These are phyloP conservation scores for Neodiprion virginianus DNA, from an alignment of 1,140 invertebrate species.

Conservation along the genomic window DNA sequence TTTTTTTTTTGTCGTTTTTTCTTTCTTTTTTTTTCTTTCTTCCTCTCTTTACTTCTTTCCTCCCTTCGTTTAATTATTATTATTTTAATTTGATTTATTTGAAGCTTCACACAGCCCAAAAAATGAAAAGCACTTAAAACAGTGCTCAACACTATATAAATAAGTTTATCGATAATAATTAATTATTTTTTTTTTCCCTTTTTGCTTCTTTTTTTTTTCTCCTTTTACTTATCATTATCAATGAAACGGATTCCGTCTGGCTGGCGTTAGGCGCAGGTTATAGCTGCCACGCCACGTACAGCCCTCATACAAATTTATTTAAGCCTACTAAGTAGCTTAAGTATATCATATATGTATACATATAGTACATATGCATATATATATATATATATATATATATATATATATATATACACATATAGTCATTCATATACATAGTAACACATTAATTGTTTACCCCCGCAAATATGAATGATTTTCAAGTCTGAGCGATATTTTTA, in stretches of 20 bases:
- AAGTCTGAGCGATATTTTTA: slow-evolving; percentile 34
- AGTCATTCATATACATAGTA: slow-evolving; percentile 38
- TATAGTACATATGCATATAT: no score
- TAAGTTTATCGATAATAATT: slow-evolving; percentile 3
- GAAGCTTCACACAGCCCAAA: slow-evolving; percentile 55
- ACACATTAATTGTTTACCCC: slow-evolving; percentile 24
- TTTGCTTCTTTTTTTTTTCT: no score
- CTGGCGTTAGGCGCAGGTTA: slow-evolving; percentile 41
- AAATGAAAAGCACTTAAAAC: slow-evolving; percentile 61
- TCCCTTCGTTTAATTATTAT: slow-evolving; percentile 22
- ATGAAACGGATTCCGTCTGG: slow-evolving; percentile 45
- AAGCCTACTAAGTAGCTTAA: slow-evolving; percentile 41
- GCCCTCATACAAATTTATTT: slow-evolving; percentile 36
- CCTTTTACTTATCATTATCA: neutral
- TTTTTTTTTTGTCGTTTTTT: slow-evolving; percentile 23
- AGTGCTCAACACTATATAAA: slow-evolving; percentile 53
- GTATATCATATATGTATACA: neutral
- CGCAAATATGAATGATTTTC: slow-evolving; percentile 24
- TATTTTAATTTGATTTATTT: slow-evolving; percentile 34
- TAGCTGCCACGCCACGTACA: slow-evolving; percentile 32
- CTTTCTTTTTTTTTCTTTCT: slow-evolving; percentile 24
- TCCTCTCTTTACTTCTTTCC: slow-evolving; percentile 23
- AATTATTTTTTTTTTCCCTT: neutral
- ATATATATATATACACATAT: neutral
- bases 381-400: no score